Evolutionary conservation across 2,797 vertebrate genomes (phyloP).

Genomic region (Eleutherodactylus coqui): DNA sequence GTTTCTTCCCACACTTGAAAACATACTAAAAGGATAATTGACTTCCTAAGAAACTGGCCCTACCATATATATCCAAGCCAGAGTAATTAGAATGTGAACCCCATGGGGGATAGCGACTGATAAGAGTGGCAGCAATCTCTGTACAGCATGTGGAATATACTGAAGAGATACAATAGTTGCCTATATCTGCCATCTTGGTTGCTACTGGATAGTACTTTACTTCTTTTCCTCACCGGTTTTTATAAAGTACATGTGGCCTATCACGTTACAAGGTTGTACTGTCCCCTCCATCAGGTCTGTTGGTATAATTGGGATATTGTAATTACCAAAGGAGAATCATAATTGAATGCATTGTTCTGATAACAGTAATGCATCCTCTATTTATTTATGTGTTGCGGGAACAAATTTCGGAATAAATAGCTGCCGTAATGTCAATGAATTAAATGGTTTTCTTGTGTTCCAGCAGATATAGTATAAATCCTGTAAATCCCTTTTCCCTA

Average conservation of each 20-base stretch:
- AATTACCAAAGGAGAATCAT: not conserved
- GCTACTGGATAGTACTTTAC: not conserved
- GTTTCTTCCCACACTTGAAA: not conserved
- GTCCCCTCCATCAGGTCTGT: not conserved
- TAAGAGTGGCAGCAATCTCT: not conserved
- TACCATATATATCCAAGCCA: not conserved
- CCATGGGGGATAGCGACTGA: not conserved
- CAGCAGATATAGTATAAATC: constrained; percentile 32
- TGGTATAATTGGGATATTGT: not conserved
- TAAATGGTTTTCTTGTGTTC: constrained; percentile 41
- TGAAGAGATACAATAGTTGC: too few species aligned
- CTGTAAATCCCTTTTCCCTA: constrained; percentile 54
- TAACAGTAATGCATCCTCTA: constrained; percentile 10
- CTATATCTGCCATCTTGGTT: not conserved
- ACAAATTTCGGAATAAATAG: constrained; percentile 35
- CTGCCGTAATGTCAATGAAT: constrained; percentile 39
- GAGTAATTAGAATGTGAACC: too few species aligned
- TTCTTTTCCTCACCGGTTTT: not conserved
- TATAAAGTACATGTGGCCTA: not conserved
- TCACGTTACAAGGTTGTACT: not conserved
- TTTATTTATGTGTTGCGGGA: not conserved
- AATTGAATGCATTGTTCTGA: not conserved
- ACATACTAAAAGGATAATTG: not conserved
- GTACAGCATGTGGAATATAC: too few species aligned
- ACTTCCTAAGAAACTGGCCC: not conserved